phyloP scores from a whole-genome alignment of 2,797 vertebrate genomes.

The Neostethus bicornis region DNA sequence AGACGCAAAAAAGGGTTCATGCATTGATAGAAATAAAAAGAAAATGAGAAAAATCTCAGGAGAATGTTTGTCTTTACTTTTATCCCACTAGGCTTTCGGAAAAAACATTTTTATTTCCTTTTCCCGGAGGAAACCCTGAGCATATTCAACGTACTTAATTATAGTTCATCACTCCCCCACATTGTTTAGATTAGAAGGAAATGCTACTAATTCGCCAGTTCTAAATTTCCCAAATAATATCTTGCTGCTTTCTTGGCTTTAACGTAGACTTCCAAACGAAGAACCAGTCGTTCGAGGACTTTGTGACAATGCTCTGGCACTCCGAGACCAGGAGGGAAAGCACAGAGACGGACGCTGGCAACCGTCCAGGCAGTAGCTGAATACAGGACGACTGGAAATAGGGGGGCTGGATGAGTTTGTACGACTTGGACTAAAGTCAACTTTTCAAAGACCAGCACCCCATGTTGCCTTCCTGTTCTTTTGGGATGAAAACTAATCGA shows the following conservation, averaged over 20 bases:
- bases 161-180: conserved; percentile 9
- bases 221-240: not conserved
- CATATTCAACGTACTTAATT: conserved; percentile 12
- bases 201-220: not conserved
- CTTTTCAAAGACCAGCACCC: conserved; percentile 34
- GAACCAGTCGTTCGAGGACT: conserved; percentile 18
- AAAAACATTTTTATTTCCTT: conserved; percentile 13
- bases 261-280: conserved; percentile 11
- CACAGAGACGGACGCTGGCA: conserved; percentile 39
- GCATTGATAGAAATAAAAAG: conserved; percentile 22
- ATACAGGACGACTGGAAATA: conserved; percentile 14
- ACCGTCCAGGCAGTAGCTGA: conserved; percentile 36
- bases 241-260: not conserved
- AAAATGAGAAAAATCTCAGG: conserved; percentile 33
- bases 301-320: conserved; percentile 19
- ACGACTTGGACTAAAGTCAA: conserved; percentile 39
- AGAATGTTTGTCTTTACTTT: conserved; percentile 13
- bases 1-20: conserved; percentile 4
- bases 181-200: not conserved
- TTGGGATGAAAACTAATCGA: conserved; percentile 1
- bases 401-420: conserved; percentile 26
- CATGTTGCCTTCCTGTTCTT: conserved; percentile 5
- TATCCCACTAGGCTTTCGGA: conserved; percentile 17
- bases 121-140: conserved; percentile 24
- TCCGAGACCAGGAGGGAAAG: conserved; percentile 24